A percentile compares a stretch with the other conserved stretches of the same genome.
Conservation (phyloP, 2,113 vertebrate species). For the Channa maculata region DNA sequence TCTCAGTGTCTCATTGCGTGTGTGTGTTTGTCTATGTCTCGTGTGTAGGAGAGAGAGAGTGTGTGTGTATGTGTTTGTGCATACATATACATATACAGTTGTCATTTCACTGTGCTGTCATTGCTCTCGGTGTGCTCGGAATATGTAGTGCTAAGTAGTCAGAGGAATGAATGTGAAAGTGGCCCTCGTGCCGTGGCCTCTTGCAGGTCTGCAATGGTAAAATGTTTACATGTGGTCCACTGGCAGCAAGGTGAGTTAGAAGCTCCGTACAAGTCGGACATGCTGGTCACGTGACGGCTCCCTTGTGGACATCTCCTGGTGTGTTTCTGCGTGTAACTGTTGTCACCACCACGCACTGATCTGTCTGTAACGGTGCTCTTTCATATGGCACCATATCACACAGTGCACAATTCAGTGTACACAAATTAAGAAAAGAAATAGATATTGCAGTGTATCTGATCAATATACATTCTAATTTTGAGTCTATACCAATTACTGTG, state of each 20-base stretch:
- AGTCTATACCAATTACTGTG: too few species aligned
- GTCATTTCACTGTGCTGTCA: constrained; percentile 33
- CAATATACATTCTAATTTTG: too few species aligned
- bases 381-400: too few species aligned
- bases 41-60: not conserved
- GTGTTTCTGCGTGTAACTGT: not conserved
- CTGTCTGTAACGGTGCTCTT: too few species aligned
- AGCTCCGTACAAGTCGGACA: constrained; percentile 15
- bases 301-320: constrained; percentile 3
- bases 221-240: constrained; percentile 30
- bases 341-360: too few species aligned
- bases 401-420: too few species aligned
- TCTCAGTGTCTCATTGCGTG: constrained; percentile 21
- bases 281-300: constrained; percentile 4
- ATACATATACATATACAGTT: not conserved
- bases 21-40: constrained; percentile 10
- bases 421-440: too few species aligned
- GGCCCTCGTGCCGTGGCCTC: constrained; percentile 38
- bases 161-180: constrained; percentile 55
- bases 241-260: constrained; percentile 51
- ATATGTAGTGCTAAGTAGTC: constrained; percentile 45
- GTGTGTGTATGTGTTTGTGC: not conserved
- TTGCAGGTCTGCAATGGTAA: not conserved
- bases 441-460: too few species aligned
- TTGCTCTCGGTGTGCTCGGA: constrained; percentile 30